Base-by-base conservation (phyloP, 1,140 invertebrate genomes). In the Brachionus plicatilis region DNA sequence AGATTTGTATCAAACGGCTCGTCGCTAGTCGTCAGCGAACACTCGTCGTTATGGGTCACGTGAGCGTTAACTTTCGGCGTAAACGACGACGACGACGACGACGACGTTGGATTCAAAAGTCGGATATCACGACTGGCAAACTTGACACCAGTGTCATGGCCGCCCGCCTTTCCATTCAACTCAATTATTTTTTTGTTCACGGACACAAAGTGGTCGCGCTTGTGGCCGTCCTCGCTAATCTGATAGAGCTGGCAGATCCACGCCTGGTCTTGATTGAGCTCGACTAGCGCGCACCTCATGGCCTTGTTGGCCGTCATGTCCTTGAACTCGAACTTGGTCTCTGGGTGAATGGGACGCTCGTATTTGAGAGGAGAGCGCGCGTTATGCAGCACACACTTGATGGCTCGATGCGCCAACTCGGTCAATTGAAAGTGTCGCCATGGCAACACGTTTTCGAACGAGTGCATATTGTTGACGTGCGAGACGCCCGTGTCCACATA, bases 241-340 rank as follows among this genome's bases (percentile, higher is more conserved):
- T 53, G 43, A 50, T 76, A 76, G 24, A 76, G 24, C 27, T 72
- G 41, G n/a, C 68, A 41, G 4, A 45, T 72, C 68, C 68, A 72
- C 2, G 37, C 41, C 12, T 72, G 37, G n/a, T 72, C 68, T 9
- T 72, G 7, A 47, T 41, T 76, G 17, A 43, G 24, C 24, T 76
- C 45, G 7, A 76, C 47, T 0, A 76, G 43, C 11, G 27, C 72
- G n/a, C 72, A 76, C 47, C n/a, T 47, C 2, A 76, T 76, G n/a
- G 79, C 53, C 53, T 82, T 53, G 20, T 3, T 9, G 0, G 53
- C 24, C 37, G 79, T 82, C 33, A 82, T 43, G 33, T 82, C 79
- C 29, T 82, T 82, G 79, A 82, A 82, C 37, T 41, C 60, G 14
- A 82, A 82, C n/a, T 68, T 60, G 7, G 79, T 14, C 53, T 82